phyloP scores from a whole-genome alignment of 1,140 invertebrate genomes.

The Dendroctonus ponderosae region DNA sequence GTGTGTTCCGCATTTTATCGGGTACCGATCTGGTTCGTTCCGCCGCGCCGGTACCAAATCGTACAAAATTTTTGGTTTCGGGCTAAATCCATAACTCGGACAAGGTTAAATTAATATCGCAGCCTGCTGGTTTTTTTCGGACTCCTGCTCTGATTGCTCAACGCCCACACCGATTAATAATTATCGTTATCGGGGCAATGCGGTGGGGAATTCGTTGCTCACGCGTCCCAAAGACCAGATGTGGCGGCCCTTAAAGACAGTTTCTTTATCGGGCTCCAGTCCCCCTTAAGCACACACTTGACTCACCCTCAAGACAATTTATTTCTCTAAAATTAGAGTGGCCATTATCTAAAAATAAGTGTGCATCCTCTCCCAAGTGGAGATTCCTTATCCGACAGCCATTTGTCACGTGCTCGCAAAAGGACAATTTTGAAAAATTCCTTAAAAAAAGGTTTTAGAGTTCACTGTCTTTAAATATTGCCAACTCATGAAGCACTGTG shows the following conservation, averaged over 20 bases:
- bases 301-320: conserved; percentile 26
- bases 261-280: conserved; percentile 7
- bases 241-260: background rate
- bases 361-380: background rate
- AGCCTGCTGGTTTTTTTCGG: conserved; percentile 6
- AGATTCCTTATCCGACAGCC: too few species aligned
- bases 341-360: conserved; percentile 23
- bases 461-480: too few species aligned
- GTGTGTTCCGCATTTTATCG: conserved; percentile 29
- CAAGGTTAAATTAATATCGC: conserved; percentile 14
- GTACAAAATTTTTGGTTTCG: conserved; percentile 23
- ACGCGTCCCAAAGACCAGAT: background rate
- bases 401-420: too few species aligned
- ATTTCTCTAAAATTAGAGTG: conserved; percentile 25
- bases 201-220: background rate
- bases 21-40: conserved; percentile 27
- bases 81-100: conserved; percentile 23
- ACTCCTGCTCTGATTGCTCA: conserved; percentile 3
- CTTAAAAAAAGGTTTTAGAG: too few species aligned
- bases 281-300: conserved; percentile 25
- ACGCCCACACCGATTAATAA: background rate
- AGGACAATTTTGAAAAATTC: too few species aligned
- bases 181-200: conserved; percentile 12
- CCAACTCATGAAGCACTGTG: too few species aligned
- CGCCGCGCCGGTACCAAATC: conserved; percentile 18